A percentile compares a stretch with the other conserved stretches of the same genome.
Evolutionary conservation across 2,888 invertebrate species (phyloP).

Genomic region (Timema cristinae): DNA sequence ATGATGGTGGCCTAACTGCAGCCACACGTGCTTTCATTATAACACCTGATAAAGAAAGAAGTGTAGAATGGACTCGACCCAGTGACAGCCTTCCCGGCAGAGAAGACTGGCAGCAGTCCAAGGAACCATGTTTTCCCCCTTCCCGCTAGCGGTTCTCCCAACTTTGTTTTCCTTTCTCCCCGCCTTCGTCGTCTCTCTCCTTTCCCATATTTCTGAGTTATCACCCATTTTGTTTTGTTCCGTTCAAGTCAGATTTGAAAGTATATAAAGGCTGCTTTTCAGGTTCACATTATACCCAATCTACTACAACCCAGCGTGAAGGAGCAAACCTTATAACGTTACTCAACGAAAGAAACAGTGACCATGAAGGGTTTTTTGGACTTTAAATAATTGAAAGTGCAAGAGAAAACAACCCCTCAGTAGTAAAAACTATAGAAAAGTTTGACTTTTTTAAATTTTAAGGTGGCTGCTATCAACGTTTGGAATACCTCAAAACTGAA

Average conservation of each 20-base stretch:
- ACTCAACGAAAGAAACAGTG: not conserved
- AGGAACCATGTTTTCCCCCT: no score
- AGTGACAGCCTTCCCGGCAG: no score
- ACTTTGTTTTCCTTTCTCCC: not conserved
- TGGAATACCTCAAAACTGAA: not conserved
- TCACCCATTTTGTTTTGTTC: not conserved
- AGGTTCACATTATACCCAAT: no score
- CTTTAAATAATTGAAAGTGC: not conserved
- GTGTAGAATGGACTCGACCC: no score
- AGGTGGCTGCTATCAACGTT: not conserved
- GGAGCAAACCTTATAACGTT: not conserved
- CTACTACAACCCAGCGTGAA: not conserved
- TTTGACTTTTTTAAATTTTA: not conserved
- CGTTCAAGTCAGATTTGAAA: no score
- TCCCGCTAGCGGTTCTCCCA: not conserved
- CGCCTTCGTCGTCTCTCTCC: not conserved
- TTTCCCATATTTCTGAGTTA: not conserved
- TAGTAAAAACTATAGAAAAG: not conserved
- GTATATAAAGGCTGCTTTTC: no score
- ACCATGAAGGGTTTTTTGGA: no score
- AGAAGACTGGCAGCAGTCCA: no score
- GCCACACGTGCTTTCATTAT: no score
- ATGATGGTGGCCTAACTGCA: no score
- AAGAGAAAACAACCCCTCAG: not conserved
- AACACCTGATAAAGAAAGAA: no score